These are phyloP conservation scores for Schizothorax lantsangensis DNA, from an alignment of 2,797 vertebrate species.

Conservation along the genomic window DNA sequence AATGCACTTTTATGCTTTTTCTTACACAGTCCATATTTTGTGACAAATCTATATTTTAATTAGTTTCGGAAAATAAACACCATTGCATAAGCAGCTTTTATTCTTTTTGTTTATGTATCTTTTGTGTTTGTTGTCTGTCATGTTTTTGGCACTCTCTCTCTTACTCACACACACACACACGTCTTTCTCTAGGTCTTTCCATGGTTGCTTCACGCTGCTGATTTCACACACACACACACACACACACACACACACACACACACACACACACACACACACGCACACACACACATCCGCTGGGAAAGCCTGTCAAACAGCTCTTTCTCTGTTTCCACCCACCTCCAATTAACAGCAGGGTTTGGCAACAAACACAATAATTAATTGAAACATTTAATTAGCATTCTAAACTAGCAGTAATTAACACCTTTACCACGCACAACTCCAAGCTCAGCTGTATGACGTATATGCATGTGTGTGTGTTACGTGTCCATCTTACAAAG, in stretches of 20 bases:
- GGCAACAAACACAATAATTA: slow-evolving; percentile 83
- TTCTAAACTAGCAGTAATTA: slow-evolving; percentile 90
- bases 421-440: slow-evolving; percentile 82
- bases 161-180: not conserved
- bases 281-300: slow-evolving; percentile 64
- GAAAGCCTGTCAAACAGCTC: slow-evolving; percentile 63
- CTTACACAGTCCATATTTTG: not conserved
- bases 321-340: slow-evolving; percentile 69
- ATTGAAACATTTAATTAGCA: slow-evolving; percentile 90
- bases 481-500: slow-evolving; percentile 62
- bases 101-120: slow-evolving; percentile 30
- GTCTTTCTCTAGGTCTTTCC: slow-evolving; percentile 3
- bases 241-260: slow-evolving; percentile 29
- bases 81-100: slow-evolving; percentile 17
- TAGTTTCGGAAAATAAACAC: slow-evolving; percentile 7
- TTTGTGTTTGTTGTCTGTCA: slow-evolving; percentile 1
- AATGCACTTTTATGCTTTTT: slow-evolving; percentile 12
- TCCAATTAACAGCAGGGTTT: slow-evolving; percentile 81
- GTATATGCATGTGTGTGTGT: slow-evolving; percentile 63
- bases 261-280: slow-evolving; percentile 14
- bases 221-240: slow-evolving; percentile 52
- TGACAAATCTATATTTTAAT: slow-evolving; percentile 12
- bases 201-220: slow-evolving; percentile 45
- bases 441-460: slow-evolving; percentile 78
- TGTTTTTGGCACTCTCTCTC: slow-evolving; percentile 11